A percentile compares a stretch with the other conserved stretches of the same genome.
Evolutionary conservation across 2,113 vertebrate species (phyloP).

Genomic region (Syrmaticus mikado): DNA sequence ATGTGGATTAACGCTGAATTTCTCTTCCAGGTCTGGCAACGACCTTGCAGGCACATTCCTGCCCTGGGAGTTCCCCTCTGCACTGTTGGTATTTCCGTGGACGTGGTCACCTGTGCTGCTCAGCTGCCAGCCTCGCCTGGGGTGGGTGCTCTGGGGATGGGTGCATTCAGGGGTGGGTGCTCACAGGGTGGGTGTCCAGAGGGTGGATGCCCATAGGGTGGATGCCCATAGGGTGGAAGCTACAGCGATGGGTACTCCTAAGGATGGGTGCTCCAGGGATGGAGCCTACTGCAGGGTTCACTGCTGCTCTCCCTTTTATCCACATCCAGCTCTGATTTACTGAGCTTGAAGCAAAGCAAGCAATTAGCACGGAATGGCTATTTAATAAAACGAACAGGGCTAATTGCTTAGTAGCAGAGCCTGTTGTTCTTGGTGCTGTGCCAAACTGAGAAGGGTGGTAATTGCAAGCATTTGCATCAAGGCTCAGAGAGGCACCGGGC

Average conservation of each 20-base stretch:
- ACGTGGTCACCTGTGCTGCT: rapidly evolving
- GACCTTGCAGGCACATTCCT: neutral
- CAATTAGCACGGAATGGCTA: neutral
- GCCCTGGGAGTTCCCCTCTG: neutral
- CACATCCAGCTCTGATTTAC: neutral
- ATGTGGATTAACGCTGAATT: rapidly evolving
- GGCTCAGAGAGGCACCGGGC: neutral
- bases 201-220: neutral
- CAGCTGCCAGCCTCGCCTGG: rapidly evolving
- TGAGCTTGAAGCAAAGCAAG: neutral
- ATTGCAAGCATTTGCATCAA: neutral
- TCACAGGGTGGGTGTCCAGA: neutral
- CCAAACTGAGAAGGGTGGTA: neutral
- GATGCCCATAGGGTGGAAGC: neutral
- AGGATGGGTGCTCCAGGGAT: neutral
- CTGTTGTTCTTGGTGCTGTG: neutral
- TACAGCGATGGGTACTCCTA: neutral
- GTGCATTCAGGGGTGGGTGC: neutral
- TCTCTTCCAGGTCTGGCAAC: neutral
- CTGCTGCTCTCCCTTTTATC: neutral
- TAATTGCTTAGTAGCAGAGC: neutral
- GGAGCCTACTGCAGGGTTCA: neutral
- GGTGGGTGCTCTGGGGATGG: neutral
- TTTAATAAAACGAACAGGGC: neutral
- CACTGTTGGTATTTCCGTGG: rapidly evolving